Conservation (phyloP, 2,888 invertebrate genomes). For the Limnephilus marmoratus region DNA sequence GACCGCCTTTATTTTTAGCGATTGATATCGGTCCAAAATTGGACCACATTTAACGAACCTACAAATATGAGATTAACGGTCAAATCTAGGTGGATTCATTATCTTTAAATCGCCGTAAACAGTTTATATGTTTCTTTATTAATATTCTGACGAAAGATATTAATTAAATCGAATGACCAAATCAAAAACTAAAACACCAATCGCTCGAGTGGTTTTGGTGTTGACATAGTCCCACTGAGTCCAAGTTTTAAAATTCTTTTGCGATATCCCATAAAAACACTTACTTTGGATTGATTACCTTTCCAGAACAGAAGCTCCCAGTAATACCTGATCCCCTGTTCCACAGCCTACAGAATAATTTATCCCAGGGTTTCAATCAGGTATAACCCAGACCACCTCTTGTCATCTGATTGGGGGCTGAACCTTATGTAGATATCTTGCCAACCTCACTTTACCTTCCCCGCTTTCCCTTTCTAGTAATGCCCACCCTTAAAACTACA, state of each 20-base stretch:
- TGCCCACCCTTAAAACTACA: not conserved
- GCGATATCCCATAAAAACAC: not conserved
- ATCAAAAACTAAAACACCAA: too few relatives aligned
- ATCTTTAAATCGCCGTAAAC: too few relatives aligned
- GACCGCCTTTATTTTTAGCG: too few relatives aligned
- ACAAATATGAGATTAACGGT: too few relatives aligned
- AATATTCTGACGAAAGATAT: too few relatives aligned
- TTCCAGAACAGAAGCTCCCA: not conserved
- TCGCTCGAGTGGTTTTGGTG: too few relatives aligned
- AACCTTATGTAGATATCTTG: slow-evolving; percentile 2
- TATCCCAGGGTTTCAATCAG: not conserved
- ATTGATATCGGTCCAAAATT: too few relatives aligned
- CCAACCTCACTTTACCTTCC: not conserved
- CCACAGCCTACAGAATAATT: not conserved
- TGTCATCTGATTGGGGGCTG: not conserved
- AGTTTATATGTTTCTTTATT: too few relatives aligned
- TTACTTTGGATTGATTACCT: not conserved
- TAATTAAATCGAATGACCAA: too few relatives aligned
- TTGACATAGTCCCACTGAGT: too few relatives aligned
- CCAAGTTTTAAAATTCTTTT: not conserved
- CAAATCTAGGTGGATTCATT: too few relatives aligned
- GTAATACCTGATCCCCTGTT: not conserved
- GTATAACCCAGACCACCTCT: not conserved
- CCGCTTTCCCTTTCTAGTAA: not conserved
- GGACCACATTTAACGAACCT: too few relatives aligned